These are phyloP conservation scores for Beroe ovata DNA, from an alignment of 37 sponge, comb jelly and placozoan genomes.

Conservation along the genomic window DNA sequence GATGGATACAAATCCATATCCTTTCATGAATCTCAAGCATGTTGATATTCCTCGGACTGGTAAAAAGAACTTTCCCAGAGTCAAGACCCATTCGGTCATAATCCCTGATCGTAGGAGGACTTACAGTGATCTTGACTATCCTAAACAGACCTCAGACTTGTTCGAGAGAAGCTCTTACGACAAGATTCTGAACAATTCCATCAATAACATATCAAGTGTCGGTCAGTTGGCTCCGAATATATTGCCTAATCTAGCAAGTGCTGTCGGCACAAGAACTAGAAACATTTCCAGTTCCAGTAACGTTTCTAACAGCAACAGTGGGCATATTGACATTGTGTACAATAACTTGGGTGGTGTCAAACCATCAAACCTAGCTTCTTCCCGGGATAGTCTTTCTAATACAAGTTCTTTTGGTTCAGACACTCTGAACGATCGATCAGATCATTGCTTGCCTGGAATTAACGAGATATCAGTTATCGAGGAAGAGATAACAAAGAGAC, in stretches of 20 bases:
- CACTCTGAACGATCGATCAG: background rate
- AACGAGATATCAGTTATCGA: background rate
- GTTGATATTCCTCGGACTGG: constrained; percentile 39
- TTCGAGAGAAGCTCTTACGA: constrained; percentile 17
- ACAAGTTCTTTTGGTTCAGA: constrained; percentile 28
- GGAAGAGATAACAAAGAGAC: background rate
- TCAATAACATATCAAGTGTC: constrained; percentile 25
- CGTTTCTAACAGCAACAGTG: background rate
- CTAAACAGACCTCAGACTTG: background rate
- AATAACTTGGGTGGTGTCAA: constrained; percentile 5
- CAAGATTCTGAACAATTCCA: constrained; percentile 50
- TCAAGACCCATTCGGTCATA: background rate
- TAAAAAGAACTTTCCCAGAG: background rate
- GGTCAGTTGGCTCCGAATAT: constrained; percentile 12
- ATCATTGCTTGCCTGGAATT: background rate
- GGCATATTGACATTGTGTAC: background rate
- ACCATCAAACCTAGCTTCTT: constrained; percentile 1
- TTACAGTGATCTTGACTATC: constrained; percentile 63
- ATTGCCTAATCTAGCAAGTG: constrained; percentile 30
- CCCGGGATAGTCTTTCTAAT: constrained; percentile 7
- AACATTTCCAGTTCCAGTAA: constrained; percentile 4
- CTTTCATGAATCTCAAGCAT: constrained; percentile 42
- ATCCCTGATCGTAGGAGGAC: constrained; percentile 21
- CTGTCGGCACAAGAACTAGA: constrained; percentile 4
- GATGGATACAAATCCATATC: constrained; percentile 26